Percentiles rank a stretch among this genome's conserved stretches.
Evolutionary conservation across 2,797 vertebrate species (phyloP).

Genomic region (Octomys mimax): DNA sequence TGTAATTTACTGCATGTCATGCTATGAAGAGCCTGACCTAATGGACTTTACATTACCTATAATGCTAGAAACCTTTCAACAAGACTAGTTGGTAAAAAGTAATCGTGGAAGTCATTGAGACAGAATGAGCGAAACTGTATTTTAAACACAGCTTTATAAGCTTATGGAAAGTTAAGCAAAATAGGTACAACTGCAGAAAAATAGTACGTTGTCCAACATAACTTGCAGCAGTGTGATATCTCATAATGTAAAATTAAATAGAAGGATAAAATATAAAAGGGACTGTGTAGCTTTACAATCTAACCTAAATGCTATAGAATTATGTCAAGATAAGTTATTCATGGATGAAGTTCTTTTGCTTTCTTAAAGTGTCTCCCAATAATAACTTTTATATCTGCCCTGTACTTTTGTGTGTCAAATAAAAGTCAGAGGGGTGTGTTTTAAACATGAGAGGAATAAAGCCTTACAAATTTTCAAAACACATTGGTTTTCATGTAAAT

Average conservation of each 20-base stretch:
- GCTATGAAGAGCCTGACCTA: slow-evolving; percentile 99
- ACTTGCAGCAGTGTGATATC: slow-evolving; percentile 80
- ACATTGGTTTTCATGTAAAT: slow-evolving; percentile 45
- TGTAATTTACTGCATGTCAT: slow-evolving; percentile 99
- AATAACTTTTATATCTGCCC: slow-evolving; percentile 76
- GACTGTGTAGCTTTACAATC: slow-evolving; percentile 79
- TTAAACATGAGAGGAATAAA: slow-evolving; percentile 74
- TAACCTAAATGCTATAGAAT: slow-evolving; percentile 80
- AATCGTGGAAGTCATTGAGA: slow-evolving; percentile 89
- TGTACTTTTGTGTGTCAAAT: slow-evolving; percentile 81
- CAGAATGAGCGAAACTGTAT: slow-evolving; percentile 87
- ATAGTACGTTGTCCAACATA: slow-evolving; percentile 82
- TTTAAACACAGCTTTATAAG: slow-evolving; percentile 88
- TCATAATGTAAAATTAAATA: slow-evolving; percentile 86
- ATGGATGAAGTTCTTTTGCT: slow-evolving; percentile 83
- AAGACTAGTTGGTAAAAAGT: slow-evolving; percentile 91
- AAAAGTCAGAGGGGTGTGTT: slow-evolving; percentile 80
- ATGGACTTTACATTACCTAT: slow-evolving; percentile 98
- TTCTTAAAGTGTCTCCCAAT: slow-evolving; percentile 67
- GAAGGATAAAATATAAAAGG: slow-evolving; percentile 82
- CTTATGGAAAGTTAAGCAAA: slow-evolving; percentile 88
- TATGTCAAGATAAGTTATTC: slow-evolving; percentile 85
- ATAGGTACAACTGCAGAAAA: slow-evolving; percentile 84
- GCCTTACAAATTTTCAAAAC: neutral
- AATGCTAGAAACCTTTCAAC: slow-evolving; percentile 95